Percentiles rank a stretch among this genome's conserved stretches.
Evolutionary conservation across 2,797 vertebrate genomes (phyloP).

Genomic region (Carduelis carduelis): DNA sequence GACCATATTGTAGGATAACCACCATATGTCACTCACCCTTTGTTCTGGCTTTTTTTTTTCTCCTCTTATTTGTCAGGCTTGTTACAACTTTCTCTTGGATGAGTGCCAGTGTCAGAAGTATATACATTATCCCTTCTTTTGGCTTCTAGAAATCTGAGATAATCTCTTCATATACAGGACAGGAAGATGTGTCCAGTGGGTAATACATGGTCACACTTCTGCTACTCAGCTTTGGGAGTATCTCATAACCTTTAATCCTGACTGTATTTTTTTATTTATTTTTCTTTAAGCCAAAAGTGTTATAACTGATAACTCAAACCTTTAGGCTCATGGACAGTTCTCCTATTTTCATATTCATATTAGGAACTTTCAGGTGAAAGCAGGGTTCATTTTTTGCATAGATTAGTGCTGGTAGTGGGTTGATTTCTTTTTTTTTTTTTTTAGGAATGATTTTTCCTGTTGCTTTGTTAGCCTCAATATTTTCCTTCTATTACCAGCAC

Average conservation of each 20-base stretch:
- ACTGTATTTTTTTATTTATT: not conserved
- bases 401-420: not conserved
- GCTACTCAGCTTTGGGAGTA: not conserved
- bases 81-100: slow-evolving; percentile 51
- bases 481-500: slow-evolving; percentile 10
- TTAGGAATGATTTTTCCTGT: not conserved
- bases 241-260: not conserved
- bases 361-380: not conserved
- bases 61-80: not conserved
- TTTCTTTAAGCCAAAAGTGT: not conserved
- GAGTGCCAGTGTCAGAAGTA: slow-evolving; percentile 10
- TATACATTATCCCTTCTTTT: slow-evolving; percentile 26
- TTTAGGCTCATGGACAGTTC: not conserved
- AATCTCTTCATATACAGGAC: not conserved
- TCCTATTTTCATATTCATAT: not conserved
- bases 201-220: not conserved
- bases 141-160: slow-evolving; percentile 3
- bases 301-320: not conserved
- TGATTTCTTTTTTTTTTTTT: not conserved
- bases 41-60: not conserved
- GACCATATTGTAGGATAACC: slow-evolving; percentile 55
- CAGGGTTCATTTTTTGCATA: not conserved
- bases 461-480: not conserved
- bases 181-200: not conserved
- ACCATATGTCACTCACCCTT: slow-evolving; percentile 58